Percentiles rank a stretch among this genome's conserved stretches.
phyloP scores from a whole-genome alignment of 2,113 vertebrate genomes.

The Takifugu flavidus region DNA sequence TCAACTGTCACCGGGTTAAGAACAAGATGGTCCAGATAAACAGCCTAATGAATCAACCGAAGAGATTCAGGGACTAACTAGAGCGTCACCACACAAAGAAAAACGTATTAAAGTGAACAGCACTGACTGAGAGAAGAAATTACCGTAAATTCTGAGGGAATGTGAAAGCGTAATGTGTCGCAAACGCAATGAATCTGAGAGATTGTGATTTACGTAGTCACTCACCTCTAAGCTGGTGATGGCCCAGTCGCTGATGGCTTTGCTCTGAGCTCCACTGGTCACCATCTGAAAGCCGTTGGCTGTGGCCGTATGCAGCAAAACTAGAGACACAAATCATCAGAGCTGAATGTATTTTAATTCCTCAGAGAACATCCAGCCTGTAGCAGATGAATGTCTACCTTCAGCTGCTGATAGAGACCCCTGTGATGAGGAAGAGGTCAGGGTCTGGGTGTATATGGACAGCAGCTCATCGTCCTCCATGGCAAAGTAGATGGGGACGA shows the following conservation, averaged over 20 bases:
- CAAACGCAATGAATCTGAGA: too few relatives aligned
- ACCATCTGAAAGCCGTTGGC: constrained; percentile 99
- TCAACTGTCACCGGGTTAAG: neutral
- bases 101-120: too few relatives aligned
- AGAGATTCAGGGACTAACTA: too few relatives aligned
- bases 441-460: constrained; percentile 93
- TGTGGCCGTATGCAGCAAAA: constrained; percentile 92
- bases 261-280: constrained; percentile 94
- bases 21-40: neutral
- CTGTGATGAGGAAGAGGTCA: constrained; percentile 87
- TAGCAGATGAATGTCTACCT: constrained; percentile 69
- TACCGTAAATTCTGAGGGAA: too few relatives aligned
- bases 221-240: constrained; percentile 97
- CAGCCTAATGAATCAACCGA: too few relatives aligned
- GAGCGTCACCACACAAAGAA: too few relatives aligned
- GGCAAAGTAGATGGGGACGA: constrained; percentile 95
- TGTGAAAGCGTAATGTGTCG: too few relatives aligned
- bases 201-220: neutral
- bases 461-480: constrained; percentile 93
- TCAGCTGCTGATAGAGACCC: constrained; percentile 90
- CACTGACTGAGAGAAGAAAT: too few relatives aligned
- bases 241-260: constrained; percentile 94
- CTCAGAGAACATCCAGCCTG: neutral
- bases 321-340: constrained; percentile 55
- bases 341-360: neutral